A percentile compares a stretch with the other conserved stretches of the same genome.
Evolutionary conservation across 2,888 invertebrate species (phyloP).

Genomic region (Hylaea fasciaria): DNA sequence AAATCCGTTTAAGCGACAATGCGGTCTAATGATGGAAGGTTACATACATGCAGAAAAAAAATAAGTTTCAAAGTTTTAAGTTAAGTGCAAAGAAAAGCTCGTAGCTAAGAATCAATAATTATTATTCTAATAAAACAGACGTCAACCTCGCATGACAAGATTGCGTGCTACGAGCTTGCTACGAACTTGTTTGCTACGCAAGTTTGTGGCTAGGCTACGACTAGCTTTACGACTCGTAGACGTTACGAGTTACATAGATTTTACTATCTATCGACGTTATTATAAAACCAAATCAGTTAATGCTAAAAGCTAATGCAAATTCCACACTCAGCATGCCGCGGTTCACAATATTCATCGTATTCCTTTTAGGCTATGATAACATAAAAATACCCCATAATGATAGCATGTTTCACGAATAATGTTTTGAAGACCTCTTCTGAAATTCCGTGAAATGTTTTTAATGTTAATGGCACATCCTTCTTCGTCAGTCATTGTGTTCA

Average conservation of each 20-base stretch:
- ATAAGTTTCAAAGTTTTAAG: too few relatives aligned
- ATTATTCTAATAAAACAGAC: constrained; percentile 3
- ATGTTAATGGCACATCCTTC: constrained; percentile 45
- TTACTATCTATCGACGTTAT: constrained; percentile 19
- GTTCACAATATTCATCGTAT: constrained; percentile 21
- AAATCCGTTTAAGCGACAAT: too few relatives aligned
- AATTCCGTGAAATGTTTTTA: constrained; percentile 41
- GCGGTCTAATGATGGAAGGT: too few relatives aligned
- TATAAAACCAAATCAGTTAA: constrained; percentile 25
- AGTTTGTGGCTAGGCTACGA: constrained; percentile 27
- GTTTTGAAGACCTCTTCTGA: constrained; percentile 31
- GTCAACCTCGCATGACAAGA: neutral
- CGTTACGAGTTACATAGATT: neutral
- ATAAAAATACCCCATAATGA: constrained; percentile 35
- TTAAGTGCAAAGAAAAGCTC: neutral
- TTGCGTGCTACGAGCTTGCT: constrained; percentile 25
- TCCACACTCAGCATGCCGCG: constrained; percentile 21
- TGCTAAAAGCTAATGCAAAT: constrained; percentile 12
- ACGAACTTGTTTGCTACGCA: constrained; percentile 16
- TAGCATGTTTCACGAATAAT: constrained; percentile 32
- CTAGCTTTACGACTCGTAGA: constrained; percentile 21
- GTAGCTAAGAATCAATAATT: constrained; percentile 2
- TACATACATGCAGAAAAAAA: too few relatives aligned
- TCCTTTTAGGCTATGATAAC: constrained; percentile 21
- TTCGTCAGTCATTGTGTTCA: constrained; percentile 44